A percentile compares a stretch with the other conserved stretches of the same genome.
Evolutionary conservation across 2,113 vertebrate genomes (phyloP).

Genomic region (Alligator sinensis): DNA sequence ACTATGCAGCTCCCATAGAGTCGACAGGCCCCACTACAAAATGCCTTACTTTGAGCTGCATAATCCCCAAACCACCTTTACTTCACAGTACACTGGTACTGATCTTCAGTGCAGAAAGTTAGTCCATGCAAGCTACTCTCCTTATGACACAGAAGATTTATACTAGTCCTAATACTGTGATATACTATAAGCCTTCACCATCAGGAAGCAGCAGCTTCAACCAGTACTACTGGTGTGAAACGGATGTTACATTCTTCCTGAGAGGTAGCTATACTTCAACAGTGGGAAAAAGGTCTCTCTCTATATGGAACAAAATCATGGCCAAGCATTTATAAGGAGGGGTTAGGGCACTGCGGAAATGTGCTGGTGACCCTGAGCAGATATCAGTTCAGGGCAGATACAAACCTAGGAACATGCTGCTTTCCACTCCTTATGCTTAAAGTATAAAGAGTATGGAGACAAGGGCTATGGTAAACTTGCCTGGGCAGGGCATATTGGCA

Average conservation of each 20-base stretch:
- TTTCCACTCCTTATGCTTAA: not conserved
- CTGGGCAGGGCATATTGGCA: not conserved
- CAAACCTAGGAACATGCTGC: not conserved
- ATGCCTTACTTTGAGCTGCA: constrained; percentile 2
- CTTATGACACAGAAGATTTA: constrained; percentile 35
- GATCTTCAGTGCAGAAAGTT: constrained; percentile 42
- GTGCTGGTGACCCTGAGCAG: not conserved
- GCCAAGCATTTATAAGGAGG: not conserved
- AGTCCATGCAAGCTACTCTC: constrained; percentile 16
- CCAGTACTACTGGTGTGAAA: constrained; percentile 4
- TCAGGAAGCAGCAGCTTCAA: constrained; percentile 31
- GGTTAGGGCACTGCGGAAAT: not conserved
- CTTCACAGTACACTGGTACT: constrained; percentile 29
- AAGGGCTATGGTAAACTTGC: too few species aligned
- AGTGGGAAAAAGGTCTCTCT: not conserved
- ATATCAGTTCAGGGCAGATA: not conserved
- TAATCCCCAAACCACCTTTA: constrained; percentile 29
- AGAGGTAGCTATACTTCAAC: constrained; percentile 26
- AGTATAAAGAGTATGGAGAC: not conserved
- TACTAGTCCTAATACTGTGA: constrained; percentile 8
- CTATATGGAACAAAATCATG: not conserved
- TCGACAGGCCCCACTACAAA: not conserved
- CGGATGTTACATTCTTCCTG: constrained; percentile 19
- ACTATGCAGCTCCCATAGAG: not conserved
- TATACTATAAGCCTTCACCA: constrained; percentile 26